Percentiles rank a stretch among this genome's conserved stretches.
Conservation (phyloP, 2,888 invertebrate species). For the Andrena fulva region DNA sequence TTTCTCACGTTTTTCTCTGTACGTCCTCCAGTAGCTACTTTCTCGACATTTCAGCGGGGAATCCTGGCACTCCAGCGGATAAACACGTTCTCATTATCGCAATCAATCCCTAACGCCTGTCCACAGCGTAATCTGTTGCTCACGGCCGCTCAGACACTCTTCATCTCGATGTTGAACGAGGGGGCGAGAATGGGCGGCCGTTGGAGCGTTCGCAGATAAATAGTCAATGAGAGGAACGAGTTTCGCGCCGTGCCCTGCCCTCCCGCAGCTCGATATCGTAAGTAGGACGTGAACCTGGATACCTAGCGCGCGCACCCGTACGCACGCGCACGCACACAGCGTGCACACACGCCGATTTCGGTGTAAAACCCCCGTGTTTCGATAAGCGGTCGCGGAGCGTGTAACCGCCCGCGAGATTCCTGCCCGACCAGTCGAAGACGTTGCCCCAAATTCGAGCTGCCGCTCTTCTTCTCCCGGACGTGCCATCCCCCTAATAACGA, state of each 20-base stretch:
- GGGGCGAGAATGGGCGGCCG: too few relatives aligned
- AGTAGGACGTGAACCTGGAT: slow-evolving; percentile 80
- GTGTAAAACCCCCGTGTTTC: slow-evolving; percentile 13
- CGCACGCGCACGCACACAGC: slow-evolving; percentile 27
- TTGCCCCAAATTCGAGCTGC: slow-evolving; percentile 62
- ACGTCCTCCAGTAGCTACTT: not conserved
- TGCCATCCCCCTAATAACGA: slow-evolving; percentile 4
- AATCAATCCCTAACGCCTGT: slow-evolving; percentile 28
- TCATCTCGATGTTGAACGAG: not conserved
- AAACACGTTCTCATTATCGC: slow-evolving; percentile 31
- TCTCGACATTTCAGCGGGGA: not conserved
- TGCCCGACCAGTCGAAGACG: slow-evolving; percentile 48
- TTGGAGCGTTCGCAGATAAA: slow-evolving; percentile 45
- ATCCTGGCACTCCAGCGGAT: not conserved
- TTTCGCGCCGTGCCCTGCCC: slow-evolving; percentile 59
- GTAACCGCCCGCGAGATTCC: slow-evolving; percentile 24
- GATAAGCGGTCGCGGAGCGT: slow-evolving; percentile 27
- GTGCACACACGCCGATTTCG: slow-evolving; percentile 30
- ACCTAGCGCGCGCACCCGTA: slow-evolving; percentile 53
- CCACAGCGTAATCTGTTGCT: slow-evolving; percentile 37
- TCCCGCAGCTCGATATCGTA: slow-evolving; percentile 79
- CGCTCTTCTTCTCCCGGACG: slow-evolving; percentile 1
- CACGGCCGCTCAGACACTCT: not conserved
- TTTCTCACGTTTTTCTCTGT: too few relatives aligned
- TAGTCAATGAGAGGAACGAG: slow-evolving; percentile 63